Conservation (phyloP, 2,888 invertebrate species). For the Chrysina gloriosa region DNA sequence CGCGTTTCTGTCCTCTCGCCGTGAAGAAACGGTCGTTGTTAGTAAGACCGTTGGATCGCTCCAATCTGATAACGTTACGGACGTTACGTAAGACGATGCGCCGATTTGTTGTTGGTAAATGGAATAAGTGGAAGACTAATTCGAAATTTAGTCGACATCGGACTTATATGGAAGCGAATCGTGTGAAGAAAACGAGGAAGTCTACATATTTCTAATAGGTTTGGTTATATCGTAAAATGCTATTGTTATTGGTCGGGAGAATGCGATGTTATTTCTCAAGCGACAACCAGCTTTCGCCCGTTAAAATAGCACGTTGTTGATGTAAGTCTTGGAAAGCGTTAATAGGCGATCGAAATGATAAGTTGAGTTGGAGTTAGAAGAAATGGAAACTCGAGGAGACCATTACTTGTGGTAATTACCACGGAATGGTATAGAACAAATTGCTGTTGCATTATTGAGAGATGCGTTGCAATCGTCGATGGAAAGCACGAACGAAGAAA, state of each 20-base stretch:
- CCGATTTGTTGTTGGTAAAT: conserved; percentile 9
- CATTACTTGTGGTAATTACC: too few relatives aligned
- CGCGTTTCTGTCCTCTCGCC: conserved; percentile 8
- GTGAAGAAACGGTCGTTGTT: conserved; percentile 16
- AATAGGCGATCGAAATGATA: too few relatives aligned
- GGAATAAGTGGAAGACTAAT: conserved; percentile 11
- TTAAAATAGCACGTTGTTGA: too few relatives aligned
- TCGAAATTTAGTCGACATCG: conserved; percentile 2
- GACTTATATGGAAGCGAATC: conserved; percentile 3
- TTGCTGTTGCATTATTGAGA: too few relatives aligned
- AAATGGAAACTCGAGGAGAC: too few relatives aligned
- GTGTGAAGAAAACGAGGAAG: conserved; percentile 19
- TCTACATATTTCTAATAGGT: neutral
- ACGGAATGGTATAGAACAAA: too few relatives aligned
- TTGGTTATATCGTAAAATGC: conserved; percentile 8
- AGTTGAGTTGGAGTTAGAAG: too few relatives aligned
- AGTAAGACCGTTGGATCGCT: conserved; percentile 14
- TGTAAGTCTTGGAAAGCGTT: too few relatives aligned
- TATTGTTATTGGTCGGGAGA: conserved; percentile 10
- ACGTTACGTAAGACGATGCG: conserved; percentile 16
- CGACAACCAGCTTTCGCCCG: too few relatives aligned
- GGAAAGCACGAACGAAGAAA: too few relatives aligned
- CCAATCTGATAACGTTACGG: conserved; percentile 2
- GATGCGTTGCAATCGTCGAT: too few relatives aligned
- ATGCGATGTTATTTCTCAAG: neutral